Base-by-base conservation (phyloP, 2,113 vertebrate genomes). In the Sitta europaea region DNA sequence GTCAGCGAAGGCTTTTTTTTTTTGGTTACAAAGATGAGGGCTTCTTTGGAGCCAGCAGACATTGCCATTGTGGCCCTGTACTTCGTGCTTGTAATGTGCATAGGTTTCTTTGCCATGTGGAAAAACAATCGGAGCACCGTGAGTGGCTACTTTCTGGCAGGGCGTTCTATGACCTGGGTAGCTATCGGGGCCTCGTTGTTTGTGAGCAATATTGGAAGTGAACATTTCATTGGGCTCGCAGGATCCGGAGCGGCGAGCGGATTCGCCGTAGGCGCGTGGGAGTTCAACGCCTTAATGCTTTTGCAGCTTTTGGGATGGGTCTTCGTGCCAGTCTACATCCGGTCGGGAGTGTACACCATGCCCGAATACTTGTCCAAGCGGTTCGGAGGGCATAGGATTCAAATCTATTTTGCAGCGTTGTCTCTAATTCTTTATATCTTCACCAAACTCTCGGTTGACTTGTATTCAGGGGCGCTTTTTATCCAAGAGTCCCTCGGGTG, bases 141-240 rank as follows among this genome's bases (percentile, higher is more conserved):
- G 86, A 99, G 98, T 62, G 99, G 99, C 96, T 99, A 99, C 98
- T 99, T 99, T 96, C 98, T 99, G 97, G 99, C 99, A 72, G 99
- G 99, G 96, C 99, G 99, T 97, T 99, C 99, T 94, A 99, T 99
- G 99, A 99, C 98, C 29, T 99, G 99, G 99, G 97, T 98, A 67
- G 99, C 99, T 63, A 97, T 99, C 65, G 99, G 99, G 74, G 99
- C 99, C 89, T 99, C 99, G 31, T 98, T 99, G 70, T 99, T 99
- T 96, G 99, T 99, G 97, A 99, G 99, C 98, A 99, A 99, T 98
- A 99, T 99, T 95, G 99, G 99, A 98, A 99, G 99, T 86, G 99
- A 99, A 97, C 99, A 99, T 97, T 99, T 99, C 98, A 99, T 99
- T 97, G 99, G 99, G 96, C 98, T 99, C 91, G 99, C 99, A 87